Conservation (phyloP, 2,888 invertebrate species). For the Tachystola acroxantha region DNA sequence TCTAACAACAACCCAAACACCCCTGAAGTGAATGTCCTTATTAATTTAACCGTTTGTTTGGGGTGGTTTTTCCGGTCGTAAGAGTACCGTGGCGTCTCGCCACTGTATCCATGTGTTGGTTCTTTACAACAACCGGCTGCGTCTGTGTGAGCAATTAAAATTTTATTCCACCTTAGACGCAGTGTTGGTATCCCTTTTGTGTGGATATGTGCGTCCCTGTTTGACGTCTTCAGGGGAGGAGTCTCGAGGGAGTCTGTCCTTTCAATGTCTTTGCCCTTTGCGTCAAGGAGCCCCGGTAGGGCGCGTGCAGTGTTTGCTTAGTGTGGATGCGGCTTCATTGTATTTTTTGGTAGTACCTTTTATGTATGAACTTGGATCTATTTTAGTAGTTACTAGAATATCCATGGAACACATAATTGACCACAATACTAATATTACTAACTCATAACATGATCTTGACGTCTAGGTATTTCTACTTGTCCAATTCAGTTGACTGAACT, state of each 20-base stretch:
- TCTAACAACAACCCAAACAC: conserved; percentile 32
- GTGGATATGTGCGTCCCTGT: conserved; percentile 52
- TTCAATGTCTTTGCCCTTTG: conserved; percentile 80
- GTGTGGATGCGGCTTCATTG: conserved; percentile 40
- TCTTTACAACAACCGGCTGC: conserved; percentile 34
- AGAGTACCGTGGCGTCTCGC: conserved; percentile 55
- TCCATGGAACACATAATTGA: no score
- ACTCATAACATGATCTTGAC: no score
- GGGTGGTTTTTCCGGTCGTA: conserved; percentile 67
- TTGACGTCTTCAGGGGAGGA: conserved; percentile 73
- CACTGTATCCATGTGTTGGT: conserved; percentile 41
- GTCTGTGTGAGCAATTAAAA: conserved; percentile 75
- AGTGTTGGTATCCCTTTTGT: conserved; percentile 43
- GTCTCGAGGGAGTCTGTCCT: conserved; percentile 82
- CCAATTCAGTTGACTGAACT: no score
- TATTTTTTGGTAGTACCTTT: no score
- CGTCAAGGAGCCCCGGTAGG: conserved; percentile 70
- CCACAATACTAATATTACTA: no score
- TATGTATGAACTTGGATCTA: no score
- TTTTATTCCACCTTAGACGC: conserved; percentile 75
- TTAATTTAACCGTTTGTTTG: conserved; percentile 69
- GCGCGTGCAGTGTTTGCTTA: conserved; percentile 54
- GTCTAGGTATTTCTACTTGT: no score
- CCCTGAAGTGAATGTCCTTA: conserved; percentile 57
- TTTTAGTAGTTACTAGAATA: no score